These are phyloP conservation scores for Hippocampus zosterae DNA, from an alignment of 2,113 vertebrate genomes.

Conservation along the genomic window DNA sequence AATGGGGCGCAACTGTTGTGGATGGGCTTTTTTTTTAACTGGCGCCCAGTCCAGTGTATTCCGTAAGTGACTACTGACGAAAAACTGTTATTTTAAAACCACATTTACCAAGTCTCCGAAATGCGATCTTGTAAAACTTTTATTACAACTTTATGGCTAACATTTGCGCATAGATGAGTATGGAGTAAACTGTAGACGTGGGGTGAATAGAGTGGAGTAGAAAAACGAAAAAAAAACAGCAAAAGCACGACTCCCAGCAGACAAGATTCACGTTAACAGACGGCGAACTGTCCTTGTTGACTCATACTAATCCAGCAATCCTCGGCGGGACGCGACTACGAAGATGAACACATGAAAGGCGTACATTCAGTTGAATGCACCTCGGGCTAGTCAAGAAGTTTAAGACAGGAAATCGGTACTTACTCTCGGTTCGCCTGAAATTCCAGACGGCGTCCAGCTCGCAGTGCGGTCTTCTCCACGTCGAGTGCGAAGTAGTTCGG, in stretches of 20 bases:
- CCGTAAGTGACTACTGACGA: background rate
- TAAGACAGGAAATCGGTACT: slow-evolving; percentile 54
- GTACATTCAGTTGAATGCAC: background rate
- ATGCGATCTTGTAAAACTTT: background rate
- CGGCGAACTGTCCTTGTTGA: slow-evolving; percentile 44
- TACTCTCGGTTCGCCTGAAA: slow-evolving; percentile 58
- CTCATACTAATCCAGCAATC: background rate
- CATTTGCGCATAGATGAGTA: background rate
- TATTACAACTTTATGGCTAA: background rate
- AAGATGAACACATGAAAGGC: background rate
- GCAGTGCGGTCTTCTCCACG: slow-evolving; percentile 59
- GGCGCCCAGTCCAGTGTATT: background rate
- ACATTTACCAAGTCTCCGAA: background rate
- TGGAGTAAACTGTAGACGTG: background rate
- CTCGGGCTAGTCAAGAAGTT: slow-evolving; percentile 18
- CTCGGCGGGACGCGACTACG: background rate
- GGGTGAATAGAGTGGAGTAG: slow-evolving; percentile 26
- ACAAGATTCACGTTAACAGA: slow-evolving; percentile 38
- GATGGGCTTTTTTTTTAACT: background rate
- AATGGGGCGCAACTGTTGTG: background rate
- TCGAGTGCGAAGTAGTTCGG: slow-evolving; percentile 55
- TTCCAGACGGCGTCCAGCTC: slow-evolving; percentile 58
- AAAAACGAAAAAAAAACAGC: slow-evolving; percentile 35
- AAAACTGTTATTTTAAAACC: too few species aligned
- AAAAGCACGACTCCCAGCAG: slow-evolving; percentile 52